Conservation (phyloP, 2,797 vertebrate species). For the Lagodon rhomboides region DNA sequence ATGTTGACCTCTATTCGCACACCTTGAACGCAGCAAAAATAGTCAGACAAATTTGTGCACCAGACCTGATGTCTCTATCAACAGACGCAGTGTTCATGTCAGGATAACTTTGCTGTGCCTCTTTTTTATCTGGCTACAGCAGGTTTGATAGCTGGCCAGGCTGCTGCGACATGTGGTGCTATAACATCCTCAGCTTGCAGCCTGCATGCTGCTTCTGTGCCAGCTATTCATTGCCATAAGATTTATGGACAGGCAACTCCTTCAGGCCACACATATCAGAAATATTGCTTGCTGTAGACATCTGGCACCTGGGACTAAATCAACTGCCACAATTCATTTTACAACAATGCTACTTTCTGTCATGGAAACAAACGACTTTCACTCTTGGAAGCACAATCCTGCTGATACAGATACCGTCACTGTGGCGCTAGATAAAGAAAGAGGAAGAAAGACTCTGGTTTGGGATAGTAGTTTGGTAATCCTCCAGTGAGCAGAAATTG, state of each 20-base stretch:
- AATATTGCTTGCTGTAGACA: conserved; percentile 36
- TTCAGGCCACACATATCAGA: conserved; percentile 49
- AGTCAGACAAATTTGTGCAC: conserved; percentile 29
- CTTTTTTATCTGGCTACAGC: conserved; percentile 27
- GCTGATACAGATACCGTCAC: conserved; percentile 4
- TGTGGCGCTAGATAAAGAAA: conserved; percentile 3
- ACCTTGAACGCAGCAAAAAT: background rate
- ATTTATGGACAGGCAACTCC: conserved; percentile 46
- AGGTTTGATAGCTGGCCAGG: conserved; percentile 26
- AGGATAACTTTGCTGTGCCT: conserved; percentile 3
- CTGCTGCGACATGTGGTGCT: conserved; percentile 23
- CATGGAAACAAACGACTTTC: conserved; percentile 17
- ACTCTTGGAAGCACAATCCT: conserved; percentile 8
- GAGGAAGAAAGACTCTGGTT: conserved; percentile 1
- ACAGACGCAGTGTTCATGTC: background rate
- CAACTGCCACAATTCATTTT: conserved; percentile 39
- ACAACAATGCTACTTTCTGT: conserved; percentile 30
- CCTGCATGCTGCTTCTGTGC: conserved; percentile 28
- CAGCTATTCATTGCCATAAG: conserved; percentile 29
- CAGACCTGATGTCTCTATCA: conserved; percentile 45
- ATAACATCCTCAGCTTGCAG: conserved; percentile 12
- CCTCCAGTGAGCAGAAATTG: background rate
- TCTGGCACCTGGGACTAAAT: conserved; percentile 35
- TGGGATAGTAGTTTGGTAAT: conserved; percentile 1
- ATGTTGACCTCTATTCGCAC: conserved; percentile 13